Conservation (phyloP, 1,140 invertebrate genomes). For the Leptonema lineaticorne region DNA sequence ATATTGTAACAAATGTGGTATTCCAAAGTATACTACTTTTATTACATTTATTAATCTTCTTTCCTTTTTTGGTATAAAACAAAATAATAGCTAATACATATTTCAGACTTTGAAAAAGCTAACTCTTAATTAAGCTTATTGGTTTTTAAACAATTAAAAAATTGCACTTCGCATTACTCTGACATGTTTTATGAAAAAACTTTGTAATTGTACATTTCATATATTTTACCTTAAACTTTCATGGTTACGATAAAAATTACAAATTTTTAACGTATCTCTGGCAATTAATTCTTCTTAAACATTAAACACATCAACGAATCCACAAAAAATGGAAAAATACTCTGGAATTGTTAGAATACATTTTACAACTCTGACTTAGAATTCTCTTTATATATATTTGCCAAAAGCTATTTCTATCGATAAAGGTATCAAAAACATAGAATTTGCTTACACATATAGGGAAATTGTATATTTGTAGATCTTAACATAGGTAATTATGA, state of each 20-base stretch:
- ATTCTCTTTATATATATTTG: constrained; percentile 1
- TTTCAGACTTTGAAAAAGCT: constrained; percentile 32
- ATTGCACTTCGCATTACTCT: constrained; percentile 31
- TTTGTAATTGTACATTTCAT: no score
- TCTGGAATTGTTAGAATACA: constrained; percentile 15
- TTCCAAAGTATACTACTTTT: not conserved
- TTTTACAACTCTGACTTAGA: not conserved
- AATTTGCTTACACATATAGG: constrained; percentile 8
- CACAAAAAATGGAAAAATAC: constrained; percentile 17
- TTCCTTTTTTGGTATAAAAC: constrained; percentile 15
- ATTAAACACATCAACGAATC: not conserved
- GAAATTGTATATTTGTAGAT: constrained; percentile 15
- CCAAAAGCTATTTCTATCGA: not conserved
- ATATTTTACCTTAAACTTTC: no score
- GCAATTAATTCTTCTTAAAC: not conserved
- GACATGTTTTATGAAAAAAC: no score
- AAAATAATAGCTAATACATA: constrained; percentile 12
- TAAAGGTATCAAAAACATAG: constrained; percentile 26
- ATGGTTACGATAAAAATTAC: not conserved
- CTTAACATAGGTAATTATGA: constrained; percentile 2
- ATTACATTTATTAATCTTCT: not conserved
- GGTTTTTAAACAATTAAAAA: constrained; percentile 9
- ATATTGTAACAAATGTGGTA: not conserved
- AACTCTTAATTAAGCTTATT: constrained; percentile 21
- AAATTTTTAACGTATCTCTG: not conserved